These are phyloP conservation scores for Drosophila robusta DNA, from an alignment of 2,888 invertebrate genomes.

Conservation along the genomic window DNA sequence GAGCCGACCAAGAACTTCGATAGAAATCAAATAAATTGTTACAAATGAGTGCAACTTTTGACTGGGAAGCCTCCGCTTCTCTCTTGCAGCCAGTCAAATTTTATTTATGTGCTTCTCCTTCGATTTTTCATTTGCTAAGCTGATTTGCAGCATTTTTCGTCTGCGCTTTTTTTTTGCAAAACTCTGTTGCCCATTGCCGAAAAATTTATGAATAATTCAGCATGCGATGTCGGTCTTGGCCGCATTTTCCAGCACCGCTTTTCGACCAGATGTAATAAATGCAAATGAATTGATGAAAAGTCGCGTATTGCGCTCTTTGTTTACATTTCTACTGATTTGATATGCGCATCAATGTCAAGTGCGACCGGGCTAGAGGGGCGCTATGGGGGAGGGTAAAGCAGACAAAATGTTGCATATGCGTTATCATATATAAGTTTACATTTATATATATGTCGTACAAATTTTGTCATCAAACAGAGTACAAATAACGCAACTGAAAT, in stretches of 20 bases:
- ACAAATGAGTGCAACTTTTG: constrained; percentile 79
- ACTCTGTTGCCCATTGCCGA: constrained; percentile 42
- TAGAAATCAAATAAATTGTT: constrained; percentile 77
- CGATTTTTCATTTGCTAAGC: constrained; percentile 76
- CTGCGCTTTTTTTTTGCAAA: constrained; percentile 24
- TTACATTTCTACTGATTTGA: constrained; percentile 61
- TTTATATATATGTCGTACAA: not conserved
- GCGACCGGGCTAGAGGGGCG: not conserved
- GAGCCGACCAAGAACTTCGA: constrained; percentile 33
- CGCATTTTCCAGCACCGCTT: constrained; percentile 32
- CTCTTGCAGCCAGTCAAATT: constrained; percentile 30
- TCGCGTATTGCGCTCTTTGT: constrained; percentile 64
- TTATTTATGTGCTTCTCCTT: constrained; percentile 54
- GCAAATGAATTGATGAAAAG: constrained; percentile 73
- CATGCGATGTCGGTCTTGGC: constrained; percentile 56
- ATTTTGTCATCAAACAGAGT: constrained; percentile 11
- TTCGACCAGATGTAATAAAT: constrained; percentile 56
- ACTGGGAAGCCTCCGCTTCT: not conserved
- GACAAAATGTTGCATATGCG: constrained; percentile 17
- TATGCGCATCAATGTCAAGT: constrained; percentile 64
- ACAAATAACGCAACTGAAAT: constrained; percentile 1
- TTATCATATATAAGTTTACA: constrained; percentile 11
- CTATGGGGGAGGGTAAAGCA: too few species aligned
- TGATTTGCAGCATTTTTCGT: constrained; percentile 61
- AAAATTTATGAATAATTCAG: constrained; percentile 74